phyloP scores from a whole-genome alignment of 1,140 invertebrate species.

The Trichonephila clavipes region DNA sequence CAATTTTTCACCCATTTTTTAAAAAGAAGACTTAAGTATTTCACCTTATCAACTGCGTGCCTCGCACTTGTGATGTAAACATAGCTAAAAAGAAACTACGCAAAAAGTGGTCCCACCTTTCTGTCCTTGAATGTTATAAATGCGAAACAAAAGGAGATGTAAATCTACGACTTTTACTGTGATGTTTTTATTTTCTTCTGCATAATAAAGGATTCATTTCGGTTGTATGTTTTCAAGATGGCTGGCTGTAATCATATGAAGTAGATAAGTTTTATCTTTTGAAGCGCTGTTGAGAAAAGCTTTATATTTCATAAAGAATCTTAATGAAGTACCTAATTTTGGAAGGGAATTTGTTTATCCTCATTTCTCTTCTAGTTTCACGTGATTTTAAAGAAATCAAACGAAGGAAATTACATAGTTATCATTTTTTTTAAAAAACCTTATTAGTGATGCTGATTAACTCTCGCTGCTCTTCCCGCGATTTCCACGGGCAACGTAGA shows the following conservation, averaged over 20 bases:
- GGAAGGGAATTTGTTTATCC: too few species aligned
- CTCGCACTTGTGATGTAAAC: not conserved
- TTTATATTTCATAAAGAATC: too few species aligned
- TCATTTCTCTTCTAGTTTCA: too few species aligned
- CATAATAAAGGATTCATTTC: not conserved
- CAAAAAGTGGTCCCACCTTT: slow-evolving; percentile 13
- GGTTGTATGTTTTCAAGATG: not conserved
- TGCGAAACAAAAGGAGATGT: not conserved
- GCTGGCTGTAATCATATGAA: not conserved
- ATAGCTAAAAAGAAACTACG: not conserved
- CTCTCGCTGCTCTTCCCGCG: too few species aligned
- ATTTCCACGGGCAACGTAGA: too few species aligned
- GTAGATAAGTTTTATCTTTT: too few species aligned
- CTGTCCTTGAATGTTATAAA: slow-evolving; percentile 17
- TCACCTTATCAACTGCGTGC: not conserved
- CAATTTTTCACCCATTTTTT: not conserved
- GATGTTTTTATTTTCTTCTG: not conserved
- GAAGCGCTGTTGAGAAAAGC: too few species aligned
- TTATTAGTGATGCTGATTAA: too few species aligned
- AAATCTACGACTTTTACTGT: not conserved
- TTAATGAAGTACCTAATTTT: too few species aligned
- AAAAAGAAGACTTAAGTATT: not conserved
- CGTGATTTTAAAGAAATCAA: too few species aligned
- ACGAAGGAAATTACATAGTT: too few species aligned
- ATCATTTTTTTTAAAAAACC: too few species aligned